Percentiles rank a stretch among this genome's conserved stretches.
Conservation (phyloP, 2,888 invertebrate species). For the Thysanoteuthis rhombus region DNA sequence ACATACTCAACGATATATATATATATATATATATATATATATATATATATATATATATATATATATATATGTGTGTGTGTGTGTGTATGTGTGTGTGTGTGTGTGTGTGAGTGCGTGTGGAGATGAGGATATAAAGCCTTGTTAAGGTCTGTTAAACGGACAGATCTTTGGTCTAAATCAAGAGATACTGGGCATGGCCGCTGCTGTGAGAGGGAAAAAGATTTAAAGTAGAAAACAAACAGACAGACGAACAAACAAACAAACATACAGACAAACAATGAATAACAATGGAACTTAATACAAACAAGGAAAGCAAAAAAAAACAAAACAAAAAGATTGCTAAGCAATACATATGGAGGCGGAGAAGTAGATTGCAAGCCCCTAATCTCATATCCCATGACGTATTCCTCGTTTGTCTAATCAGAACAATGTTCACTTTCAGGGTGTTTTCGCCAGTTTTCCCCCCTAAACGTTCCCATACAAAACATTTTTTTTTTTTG, state of each 20-base stretch:
- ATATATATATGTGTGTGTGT: neutral
- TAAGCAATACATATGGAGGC: neutral
- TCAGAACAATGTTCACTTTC: neutral
- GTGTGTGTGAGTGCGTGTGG: neutral
- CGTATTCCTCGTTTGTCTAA: neutral
- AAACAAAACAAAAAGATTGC: neutral
- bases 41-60: neutral
- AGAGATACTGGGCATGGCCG: neutral
- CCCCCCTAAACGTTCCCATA: neutral
- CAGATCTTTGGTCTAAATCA: neutral
- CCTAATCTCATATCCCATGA: neutral
- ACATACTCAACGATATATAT: no score
- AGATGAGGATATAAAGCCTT: neutral
- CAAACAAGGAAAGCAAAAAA: neutral
- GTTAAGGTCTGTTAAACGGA: neutral
- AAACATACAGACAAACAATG: neutral
- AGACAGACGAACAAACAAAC: neutral
- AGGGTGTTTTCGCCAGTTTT: neutral
- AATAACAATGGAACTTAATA: neutral
- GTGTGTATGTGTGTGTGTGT: neutral
- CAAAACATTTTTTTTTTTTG: neutral
- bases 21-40: slow-evolving; percentile 1
- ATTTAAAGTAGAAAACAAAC: neutral
- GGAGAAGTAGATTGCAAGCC: neutral
- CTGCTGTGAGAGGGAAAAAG: neutral